Evolutionary conservation across 2,113 vertebrate species (phyloP).

Genomic region (Thamnaconus septentrionalis): DNA sequence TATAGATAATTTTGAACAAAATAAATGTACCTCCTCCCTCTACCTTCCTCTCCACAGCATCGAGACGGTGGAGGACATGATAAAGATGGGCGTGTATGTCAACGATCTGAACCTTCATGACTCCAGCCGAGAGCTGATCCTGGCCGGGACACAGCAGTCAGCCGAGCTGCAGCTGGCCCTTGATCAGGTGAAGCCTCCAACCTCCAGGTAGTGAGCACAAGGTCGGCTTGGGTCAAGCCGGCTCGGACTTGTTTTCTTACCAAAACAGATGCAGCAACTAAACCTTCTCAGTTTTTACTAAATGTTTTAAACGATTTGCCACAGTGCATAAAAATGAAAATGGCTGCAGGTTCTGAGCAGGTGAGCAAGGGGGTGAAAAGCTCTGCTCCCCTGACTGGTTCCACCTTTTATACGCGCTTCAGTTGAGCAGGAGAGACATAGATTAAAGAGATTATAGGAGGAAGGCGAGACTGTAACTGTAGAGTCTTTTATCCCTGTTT

Average conservation of each 20-base stretch:
- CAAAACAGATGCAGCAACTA: too few relatives aligned
- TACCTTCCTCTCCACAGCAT: conserved; percentile 49
- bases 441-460: conserved; percentile 54
- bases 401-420: conserved; percentile 43
- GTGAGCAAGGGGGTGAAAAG: conserved; percentile 10
- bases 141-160: conserved; percentile 78
- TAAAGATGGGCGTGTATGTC: conserved; percentile 79
- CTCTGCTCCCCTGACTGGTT: conserved; percentile 26
- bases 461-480: conserved; percentile 43
- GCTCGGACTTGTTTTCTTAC: too few relatives aligned
- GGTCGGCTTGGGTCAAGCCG: background rate
- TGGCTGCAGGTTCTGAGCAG: background rate
- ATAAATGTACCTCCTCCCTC: background rate
- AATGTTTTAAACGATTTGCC: too few relatives aligned
- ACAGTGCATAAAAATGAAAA: too few relatives aligned
- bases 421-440: conserved; percentile 36
- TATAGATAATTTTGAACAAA: too few relatives aligned
- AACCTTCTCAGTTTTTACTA: too few relatives aligned
- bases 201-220: background rate
- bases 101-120: conserved; percentile 78
- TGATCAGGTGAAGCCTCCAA: conserved; percentile 64
- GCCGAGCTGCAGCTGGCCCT: conserved; percentile 77
- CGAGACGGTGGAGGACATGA: conserved; percentile 79
- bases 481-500: conserved; percentile 1
- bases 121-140: conserved; percentile 78